These are phyloP conservation scores for Drusus annulatus DNA, from an alignment of 1,140 invertebrate genomes.

Conservation along the genomic window DNA sequence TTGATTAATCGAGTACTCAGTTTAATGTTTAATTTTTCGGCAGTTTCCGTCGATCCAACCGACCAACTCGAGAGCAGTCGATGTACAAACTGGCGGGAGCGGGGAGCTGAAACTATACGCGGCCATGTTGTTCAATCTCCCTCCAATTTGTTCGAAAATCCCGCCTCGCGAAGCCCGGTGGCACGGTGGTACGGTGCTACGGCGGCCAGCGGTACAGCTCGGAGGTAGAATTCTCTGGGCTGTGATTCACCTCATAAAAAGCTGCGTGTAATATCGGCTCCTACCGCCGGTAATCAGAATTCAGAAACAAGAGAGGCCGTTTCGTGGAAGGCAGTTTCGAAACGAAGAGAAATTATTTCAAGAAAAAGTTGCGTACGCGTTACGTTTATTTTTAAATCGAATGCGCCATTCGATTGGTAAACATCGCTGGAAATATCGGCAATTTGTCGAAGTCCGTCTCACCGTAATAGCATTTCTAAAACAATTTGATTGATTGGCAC, in stretches of 20 bases:
- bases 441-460: no score
- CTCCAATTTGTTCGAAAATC: slow-evolving; percentile 19
- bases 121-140: slow-evolving; percentile 21
- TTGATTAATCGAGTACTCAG: not conserved
- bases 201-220: no score
- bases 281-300: not conserved
- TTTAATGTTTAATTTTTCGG: not conserved
- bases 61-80: not conserved
- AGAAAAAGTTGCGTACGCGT: not conserved
- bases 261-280: not conserved
- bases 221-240: no score
- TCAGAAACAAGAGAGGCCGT: not conserved
- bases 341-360: not conserved
- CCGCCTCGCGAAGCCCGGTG: not conserved
- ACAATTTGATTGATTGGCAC: no score
- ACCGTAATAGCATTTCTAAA: no score
- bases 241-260: slow-evolving; percentile 33
- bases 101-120: not conserved
- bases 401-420: not conserved
- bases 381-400: not conserved
- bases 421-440: not conserved
- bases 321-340: slow-evolving; percentile 12
- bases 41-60: not conserved
- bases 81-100: not conserved
- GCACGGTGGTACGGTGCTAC: no score